Percentiles rank a stretch among this genome's conserved stretches.
Evolutionary conservation across 2,113 vertebrate genomes (phyloP).

Genomic region (Aplodontia rufa): DNA sequence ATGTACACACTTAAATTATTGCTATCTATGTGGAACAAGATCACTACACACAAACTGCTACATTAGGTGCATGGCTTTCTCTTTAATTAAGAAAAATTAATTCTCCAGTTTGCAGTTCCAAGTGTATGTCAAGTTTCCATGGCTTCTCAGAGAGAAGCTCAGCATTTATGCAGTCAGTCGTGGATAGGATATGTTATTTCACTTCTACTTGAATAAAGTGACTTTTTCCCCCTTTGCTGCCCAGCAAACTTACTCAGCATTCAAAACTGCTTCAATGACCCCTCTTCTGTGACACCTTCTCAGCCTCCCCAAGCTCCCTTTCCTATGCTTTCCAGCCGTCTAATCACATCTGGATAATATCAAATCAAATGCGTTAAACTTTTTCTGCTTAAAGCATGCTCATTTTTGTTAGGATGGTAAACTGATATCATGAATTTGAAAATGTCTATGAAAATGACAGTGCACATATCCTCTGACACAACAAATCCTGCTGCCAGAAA

Average conservation of each 20-base stretch:
- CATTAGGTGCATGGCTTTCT: not conserved
- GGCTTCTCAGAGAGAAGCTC: not conserved
- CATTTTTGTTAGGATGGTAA: not conserved
- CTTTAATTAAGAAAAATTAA: slow-evolving; percentile 4
- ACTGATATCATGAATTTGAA: not conserved
- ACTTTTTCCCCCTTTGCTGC: not conserved
- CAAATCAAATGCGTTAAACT: not conserved
- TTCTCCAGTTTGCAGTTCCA: not conserved
- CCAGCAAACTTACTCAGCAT: not conserved
- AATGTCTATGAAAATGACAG: not conserved
- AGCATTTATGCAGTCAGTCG: not conserved
- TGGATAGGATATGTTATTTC: not conserved
- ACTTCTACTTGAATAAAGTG: not conserved
- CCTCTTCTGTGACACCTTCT: not conserved
- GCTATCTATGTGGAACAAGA: not conserved
- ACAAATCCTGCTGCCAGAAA: not conserved
- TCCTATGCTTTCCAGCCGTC: not conserved
- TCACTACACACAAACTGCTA: not conserved
- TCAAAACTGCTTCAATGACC: not conserved
- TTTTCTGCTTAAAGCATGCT: not conserved
- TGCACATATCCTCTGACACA: not conserved
- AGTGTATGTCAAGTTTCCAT: not conserved
- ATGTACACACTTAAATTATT: not conserved
- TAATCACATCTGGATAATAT: not conserved
- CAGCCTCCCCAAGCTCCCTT: not conserved